Conservation (phyloP, 2,113 vertebrate genomes). For the Halichoeres trimaculatus region DNA sequence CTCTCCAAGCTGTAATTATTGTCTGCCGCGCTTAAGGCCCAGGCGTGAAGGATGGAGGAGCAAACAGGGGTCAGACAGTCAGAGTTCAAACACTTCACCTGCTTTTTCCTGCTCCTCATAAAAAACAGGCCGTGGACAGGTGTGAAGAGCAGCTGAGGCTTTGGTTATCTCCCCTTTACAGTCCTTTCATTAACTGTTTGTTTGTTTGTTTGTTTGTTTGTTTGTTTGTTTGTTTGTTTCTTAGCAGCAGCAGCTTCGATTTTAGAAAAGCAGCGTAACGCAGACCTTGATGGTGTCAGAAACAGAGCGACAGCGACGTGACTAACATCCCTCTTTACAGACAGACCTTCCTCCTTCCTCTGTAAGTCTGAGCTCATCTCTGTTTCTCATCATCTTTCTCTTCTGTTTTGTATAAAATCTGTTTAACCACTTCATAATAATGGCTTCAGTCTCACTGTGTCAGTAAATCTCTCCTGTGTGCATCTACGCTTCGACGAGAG, state of each 20-base stretch:
- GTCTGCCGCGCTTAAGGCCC: background rate
- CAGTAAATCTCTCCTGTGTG: background rate
- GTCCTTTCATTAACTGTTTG: background rate
- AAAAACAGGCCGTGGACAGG: background rate
- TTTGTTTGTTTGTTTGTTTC: too few species aligned
- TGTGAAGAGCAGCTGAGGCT: background rate
- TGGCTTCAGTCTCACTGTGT: background rate
- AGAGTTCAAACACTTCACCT: constrained; percentile 6
- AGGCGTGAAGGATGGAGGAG: constrained; percentile 6
- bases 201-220: background rate
- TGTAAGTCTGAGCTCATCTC: background rate
- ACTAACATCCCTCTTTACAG: background rate
- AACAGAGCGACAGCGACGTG: background rate
- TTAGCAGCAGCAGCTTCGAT: background rate
- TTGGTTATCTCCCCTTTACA: background rate
- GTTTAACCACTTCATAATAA: constrained; percentile 2
- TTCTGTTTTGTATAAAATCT: background rate
- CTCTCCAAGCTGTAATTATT: constrained; percentile 24
- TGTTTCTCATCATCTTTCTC: background rate
- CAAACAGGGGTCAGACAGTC: constrained; percentile 37
- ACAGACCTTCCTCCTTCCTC: accelerated
- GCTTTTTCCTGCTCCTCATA: background rate
- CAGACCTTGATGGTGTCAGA: background rate
- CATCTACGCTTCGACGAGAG: background rate
- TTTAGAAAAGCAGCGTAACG: constrained; percentile 3